Conservation (phyloP, 2,888 invertebrate genomes). For the Argynnis bischoffii region DNA sequence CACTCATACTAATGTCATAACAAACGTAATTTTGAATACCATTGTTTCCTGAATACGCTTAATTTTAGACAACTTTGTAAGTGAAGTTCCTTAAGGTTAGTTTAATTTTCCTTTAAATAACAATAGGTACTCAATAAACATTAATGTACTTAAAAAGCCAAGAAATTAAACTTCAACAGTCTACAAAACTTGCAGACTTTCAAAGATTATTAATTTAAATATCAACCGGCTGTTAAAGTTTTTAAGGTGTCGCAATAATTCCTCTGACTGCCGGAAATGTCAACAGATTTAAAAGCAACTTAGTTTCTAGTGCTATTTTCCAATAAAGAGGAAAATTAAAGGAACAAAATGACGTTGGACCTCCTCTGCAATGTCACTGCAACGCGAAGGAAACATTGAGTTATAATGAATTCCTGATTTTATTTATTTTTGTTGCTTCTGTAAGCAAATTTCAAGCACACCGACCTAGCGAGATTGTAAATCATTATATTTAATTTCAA, state of each 20-base stretch:
- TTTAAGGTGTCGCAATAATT: too few species aligned
- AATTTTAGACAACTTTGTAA: conserved; percentile 1
- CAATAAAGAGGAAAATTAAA: not conserved
- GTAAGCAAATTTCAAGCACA: conserved; percentile 4
- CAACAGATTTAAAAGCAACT: too few species aligned
- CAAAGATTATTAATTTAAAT: too few species aligned
- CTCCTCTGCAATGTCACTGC: not conserved
- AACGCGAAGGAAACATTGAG: not conserved
- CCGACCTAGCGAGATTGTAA: conserved; percentile 1
- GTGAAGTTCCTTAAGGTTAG: not conserved
- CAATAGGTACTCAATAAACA: too few species aligned
- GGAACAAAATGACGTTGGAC: not conserved
- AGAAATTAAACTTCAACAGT: too few species aligned
- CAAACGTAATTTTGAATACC: conserved; percentile 13
- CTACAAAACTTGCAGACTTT: too few species aligned
- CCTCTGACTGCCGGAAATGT: too few species aligned
- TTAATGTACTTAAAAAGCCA: too few species aligned
- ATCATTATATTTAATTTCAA: conserved; percentile 33
- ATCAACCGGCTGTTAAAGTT: too few species aligned
- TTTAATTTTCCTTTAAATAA: too few species aligned
- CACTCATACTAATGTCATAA: conserved; percentile 19
- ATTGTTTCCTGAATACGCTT: conserved; percentile 11
- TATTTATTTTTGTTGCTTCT: not conserved
- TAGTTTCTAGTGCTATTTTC: too few species aligned
- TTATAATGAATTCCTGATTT: not conserved